Conservation (phyloP, 2,888 invertebrate species). For the Cistogaster globosa region DNA sequence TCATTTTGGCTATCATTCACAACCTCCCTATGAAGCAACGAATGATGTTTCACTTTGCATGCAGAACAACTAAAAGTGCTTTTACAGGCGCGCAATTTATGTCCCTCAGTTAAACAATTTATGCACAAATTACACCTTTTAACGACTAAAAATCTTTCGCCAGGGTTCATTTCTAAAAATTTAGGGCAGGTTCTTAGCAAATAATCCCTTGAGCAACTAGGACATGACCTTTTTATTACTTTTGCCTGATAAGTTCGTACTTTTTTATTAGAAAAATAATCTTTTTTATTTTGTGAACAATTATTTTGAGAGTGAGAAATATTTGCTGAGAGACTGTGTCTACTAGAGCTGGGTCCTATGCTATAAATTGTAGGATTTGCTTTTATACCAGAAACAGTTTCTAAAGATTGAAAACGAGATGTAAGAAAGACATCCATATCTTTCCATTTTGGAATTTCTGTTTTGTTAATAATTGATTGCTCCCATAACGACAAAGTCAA, state of each 20-base stretch:
- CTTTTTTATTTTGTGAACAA: background rate
- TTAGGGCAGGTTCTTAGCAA: background rate
- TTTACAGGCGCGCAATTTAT: background rate
- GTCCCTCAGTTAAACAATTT: background rate
- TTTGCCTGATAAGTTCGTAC: no score
- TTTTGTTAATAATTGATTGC: background rate
- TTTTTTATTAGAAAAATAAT: no score
- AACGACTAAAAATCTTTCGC: slow-evolving; percentile 3
- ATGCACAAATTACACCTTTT: background rate
- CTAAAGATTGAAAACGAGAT: slow-evolving; percentile 2
- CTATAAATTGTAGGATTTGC: background rate
- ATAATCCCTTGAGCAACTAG: background rate
- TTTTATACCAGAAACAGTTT: background rate
- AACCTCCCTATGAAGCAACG: background rate
- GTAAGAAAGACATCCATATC: background rate
- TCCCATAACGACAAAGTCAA: background rate
- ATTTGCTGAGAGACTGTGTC: no score
- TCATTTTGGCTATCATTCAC: no score
- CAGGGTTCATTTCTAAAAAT: background rate
- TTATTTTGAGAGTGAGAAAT: no score
- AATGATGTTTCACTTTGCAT: slow-evolving; percentile 4
- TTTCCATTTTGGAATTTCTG: background rate
- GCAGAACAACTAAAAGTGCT: background rate
- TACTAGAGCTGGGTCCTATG: no score
- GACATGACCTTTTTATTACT: no score